Conservation (phyloP, 1,140 invertebrate species). For the Spodoptera frugiperda region DNA sequence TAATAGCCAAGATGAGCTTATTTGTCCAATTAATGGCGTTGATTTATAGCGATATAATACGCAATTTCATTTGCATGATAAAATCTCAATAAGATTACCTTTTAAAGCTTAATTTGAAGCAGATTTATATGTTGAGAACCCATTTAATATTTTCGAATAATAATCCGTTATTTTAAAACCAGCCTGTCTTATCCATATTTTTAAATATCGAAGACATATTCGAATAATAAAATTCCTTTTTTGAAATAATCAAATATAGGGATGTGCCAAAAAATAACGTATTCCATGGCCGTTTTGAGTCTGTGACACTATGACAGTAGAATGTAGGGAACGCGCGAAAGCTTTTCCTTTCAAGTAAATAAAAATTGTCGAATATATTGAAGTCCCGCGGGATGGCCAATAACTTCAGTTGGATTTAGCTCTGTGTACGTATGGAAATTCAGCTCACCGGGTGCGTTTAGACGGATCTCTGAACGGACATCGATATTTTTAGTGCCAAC, state of each 20-base stretch:
- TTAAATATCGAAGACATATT: conserved; percentile 1
- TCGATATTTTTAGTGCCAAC: conserved; percentile 51
- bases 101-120: no score
- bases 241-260: conserved; percentile 41
- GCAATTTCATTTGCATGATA: background rate
- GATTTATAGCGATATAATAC: conserved; percentile 6
- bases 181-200: background rate
- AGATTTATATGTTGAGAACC: no score
- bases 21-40: conserved; percentile 15
- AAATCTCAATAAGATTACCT: background rate
- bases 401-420: conserved; percentile 67
- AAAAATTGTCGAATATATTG: conserved; percentile 78
- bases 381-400: conserved; percentile 75
- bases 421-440: conserved; percentile 72
- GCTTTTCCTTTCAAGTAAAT: conserved; percentile 73
- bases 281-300: conserved; percentile 64
- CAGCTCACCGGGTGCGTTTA: conserved; percentile 48
- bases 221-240: background rate
- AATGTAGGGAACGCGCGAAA: conserved; percentile 61
- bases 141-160: background rate
- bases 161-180: background rate
- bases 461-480: conserved; percentile 48
- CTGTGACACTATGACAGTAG: conserved; percentile 45
- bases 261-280: conserved; percentile 60
- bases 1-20: conserved; percentile 12